These are phyloP conservation scores for Eupsittula cactorum DNA, from an alignment of 2,113 vertebrate genomes.

Conservation along the genomic window DNA sequence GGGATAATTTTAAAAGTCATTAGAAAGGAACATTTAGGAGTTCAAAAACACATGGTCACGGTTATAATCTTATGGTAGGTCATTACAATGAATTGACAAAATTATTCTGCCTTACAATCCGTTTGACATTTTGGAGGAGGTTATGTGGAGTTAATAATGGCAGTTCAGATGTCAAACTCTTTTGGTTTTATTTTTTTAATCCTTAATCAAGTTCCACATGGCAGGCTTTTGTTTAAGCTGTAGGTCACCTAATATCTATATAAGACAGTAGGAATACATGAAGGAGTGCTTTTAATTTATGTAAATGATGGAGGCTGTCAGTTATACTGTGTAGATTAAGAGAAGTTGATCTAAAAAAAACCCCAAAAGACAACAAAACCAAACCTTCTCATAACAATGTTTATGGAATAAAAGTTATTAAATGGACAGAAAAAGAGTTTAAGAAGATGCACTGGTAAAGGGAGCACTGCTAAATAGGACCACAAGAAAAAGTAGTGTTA, in stretches of 20 bases:
- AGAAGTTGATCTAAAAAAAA: neutral
- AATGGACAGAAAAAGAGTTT: neutral
- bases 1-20: neutral
- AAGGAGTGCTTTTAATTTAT: neutral
- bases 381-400: neutral
- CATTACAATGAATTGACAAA: neutral
- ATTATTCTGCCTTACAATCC: neutral
- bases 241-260: neutral
- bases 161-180: neutral
- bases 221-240: neutral
- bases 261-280: neutral
- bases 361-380: neutral
- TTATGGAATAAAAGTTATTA: neutral
- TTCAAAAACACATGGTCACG: neutral
- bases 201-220: neutral
- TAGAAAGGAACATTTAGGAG: neutral
- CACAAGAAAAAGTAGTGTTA: neutral
- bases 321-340: neutral
- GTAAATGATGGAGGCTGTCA: neutral
- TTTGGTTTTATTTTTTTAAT: neutral
- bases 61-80: neutral
- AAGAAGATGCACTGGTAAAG: neutral
- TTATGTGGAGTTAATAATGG: conserved; percentile 13
- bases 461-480: neutral
- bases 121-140: conserved; percentile 21